These are phyloP conservation scores for Empis livida DNA, from an alignment of 2,888 invertebrate species.

Conservation along the genomic window DNA sequence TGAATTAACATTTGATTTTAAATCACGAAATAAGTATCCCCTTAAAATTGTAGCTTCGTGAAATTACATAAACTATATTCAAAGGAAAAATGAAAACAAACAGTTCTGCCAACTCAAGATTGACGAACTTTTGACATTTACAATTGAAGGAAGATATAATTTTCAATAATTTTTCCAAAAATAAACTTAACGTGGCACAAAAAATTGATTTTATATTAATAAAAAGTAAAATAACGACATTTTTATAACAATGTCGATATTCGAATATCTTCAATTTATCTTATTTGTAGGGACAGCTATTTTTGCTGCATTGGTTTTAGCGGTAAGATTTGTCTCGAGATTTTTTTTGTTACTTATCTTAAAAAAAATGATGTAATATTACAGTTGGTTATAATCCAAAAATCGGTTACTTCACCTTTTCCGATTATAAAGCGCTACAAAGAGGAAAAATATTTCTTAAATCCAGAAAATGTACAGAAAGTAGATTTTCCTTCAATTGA, in stretches of 20 bases:
- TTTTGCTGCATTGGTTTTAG: slow-evolving; percentile 15
- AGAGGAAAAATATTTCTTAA: slow-evolving; percentile 62
- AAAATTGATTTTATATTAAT: too few relatives aligned
- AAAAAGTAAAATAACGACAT: too few relatives aligned
- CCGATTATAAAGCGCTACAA: slow-evolving; percentile 53
- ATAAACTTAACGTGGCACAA: too few relatives aligned
- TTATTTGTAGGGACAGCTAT: slow-evolving; percentile 19
- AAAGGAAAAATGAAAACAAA: too few relatives aligned
- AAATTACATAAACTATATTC: too few relatives aligned
- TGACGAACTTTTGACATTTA: too few relatives aligned
- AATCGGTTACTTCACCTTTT: slow-evolving; percentile 50
- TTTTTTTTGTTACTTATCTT: background rate
- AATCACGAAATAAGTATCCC: too few relatives aligned
- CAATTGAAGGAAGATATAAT: too few relatives aligned
- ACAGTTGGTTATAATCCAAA: slow-evolving; percentile 35
- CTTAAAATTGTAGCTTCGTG: too few relatives aligned
- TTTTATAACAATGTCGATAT: slow-evolving; percentile 15
- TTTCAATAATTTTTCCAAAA: too few relatives aligned
- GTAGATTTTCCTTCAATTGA: slow-evolving; percentile 58
- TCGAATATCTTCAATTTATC: slow-evolving; percentile 17
- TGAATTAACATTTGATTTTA: too few relatives aligned
- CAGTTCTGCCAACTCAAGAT: too few relatives aligned
- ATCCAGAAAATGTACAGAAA: slow-evolving; percentile 42
- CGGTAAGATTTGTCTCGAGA: slow-evolving; percentile 13
- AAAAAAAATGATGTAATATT: background rate